A percentile compares a stretch with the other conserved stretches of the same genome.
Conservation (phyloP, 2,888 invertebrate species). For the Xylota segnis region DNA sequence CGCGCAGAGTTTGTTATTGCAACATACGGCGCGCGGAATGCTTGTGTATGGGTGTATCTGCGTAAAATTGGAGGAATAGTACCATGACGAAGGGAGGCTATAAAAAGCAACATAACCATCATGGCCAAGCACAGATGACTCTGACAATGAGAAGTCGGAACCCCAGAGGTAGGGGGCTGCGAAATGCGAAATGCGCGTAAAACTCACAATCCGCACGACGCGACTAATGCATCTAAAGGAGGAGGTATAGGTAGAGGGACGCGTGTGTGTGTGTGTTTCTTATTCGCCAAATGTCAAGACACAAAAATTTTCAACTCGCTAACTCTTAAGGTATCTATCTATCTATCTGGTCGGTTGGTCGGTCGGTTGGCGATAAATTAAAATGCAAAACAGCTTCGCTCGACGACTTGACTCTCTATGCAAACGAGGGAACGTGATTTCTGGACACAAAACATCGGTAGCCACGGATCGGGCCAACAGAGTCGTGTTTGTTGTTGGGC, state of each 20-base stretch:
- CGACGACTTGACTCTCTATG: slow-evolving; percentile 46
- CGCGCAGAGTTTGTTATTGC: slow-evolving; percentile 52
- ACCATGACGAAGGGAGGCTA: slow-evolving; percentile 61
- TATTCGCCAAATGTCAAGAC: slow-evolving; percentile 50
- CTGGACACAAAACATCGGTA: slow-evolving; percentile 36
- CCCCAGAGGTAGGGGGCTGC: not conserved
- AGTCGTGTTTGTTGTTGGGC: slow-evolving; percentile 13
- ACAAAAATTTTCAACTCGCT: slow-evolving; percentile 52
- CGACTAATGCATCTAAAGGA: slow-evolving; percentile 39
- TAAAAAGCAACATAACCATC: slow-evolving; percentile 64
- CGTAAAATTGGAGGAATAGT: slow-evolving; percentile 56
- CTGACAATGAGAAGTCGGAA: slow-evolving; percentile 55
- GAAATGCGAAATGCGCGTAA: slow-evolving; percentile 27
- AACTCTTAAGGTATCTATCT: slow-evolving; percentile 35
- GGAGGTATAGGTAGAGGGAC: not conserved
- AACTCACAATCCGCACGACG: slow-evolving; percentile 1
- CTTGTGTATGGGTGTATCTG: slow-evolving; percentile 55
- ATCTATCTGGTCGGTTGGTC: slow-evolving; percentile 1
- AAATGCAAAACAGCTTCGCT: slow-evolving; percentile 54
- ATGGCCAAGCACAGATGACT: slow-evolving; percentile 74
- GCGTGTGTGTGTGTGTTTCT: too few relatives aligned
- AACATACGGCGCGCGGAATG: slow-evolving; percentile 45
- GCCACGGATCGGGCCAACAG: slow-evolving; percentile 29
- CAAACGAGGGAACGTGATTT: slow-evolving; percentile 61
- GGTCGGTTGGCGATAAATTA: slow-evolving; percentile 40